These are phyloP conservation scores for Tetragonisca angustula DNA, from an alignment of 2,888 invertebrate genomes.

Conservation along the genomic window DNA sequence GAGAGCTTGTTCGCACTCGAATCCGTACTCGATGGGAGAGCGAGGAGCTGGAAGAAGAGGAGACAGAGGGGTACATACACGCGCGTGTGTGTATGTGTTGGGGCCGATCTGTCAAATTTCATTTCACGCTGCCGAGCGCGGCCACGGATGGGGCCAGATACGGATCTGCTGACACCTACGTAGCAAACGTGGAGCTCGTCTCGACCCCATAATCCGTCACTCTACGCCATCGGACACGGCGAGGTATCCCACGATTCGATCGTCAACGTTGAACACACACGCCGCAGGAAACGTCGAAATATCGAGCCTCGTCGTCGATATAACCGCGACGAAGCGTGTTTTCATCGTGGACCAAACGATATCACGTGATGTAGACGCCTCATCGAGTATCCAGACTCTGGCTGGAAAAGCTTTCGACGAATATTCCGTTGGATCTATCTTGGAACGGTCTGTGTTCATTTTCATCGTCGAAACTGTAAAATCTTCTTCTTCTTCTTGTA, in stretches of 20 bases:
- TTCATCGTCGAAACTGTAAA: too few species aligned
- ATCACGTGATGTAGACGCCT: neutral
- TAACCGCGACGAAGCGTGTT: slow-evolving; percentile 18
- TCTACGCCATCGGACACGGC: slow-evolving; percentile 13
- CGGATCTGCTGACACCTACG: slow-evolving; percentile 73
- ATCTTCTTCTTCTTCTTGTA: too few species aligned
- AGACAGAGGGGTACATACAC: slow-evolving; percentile 13
- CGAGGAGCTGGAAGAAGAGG: neutral
- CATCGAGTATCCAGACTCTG: too few species aligned
- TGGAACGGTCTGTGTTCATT: too few species aligned
- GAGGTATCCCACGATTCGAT: slow-evolving; percentile 25
- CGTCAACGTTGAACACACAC: neutral
- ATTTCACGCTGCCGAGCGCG: slow-evolving; percentile 81
- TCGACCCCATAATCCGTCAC: slow-evolving; percentile 52
- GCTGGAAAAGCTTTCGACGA: too few species aligned
- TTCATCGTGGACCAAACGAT: slow-evolving; percentile 11
- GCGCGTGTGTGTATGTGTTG: slow-evolving; percentile 59
- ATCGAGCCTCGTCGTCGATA: slow-evolving; percentile 12
- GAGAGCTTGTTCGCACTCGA: neutral
- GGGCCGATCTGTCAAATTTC: slow-evolving; percentile 83
- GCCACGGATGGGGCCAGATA: slow-evolving; percentile 70
- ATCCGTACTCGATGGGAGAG: neutral
- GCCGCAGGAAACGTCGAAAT: slow-evolving; percentile 31
- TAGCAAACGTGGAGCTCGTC: slow-evolving; percentile 19
- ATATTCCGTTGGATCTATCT: too few species aligned